Conservation (phyloP, 2,113 vertebrate species). For the Agapornis roseicollis region DNA sequence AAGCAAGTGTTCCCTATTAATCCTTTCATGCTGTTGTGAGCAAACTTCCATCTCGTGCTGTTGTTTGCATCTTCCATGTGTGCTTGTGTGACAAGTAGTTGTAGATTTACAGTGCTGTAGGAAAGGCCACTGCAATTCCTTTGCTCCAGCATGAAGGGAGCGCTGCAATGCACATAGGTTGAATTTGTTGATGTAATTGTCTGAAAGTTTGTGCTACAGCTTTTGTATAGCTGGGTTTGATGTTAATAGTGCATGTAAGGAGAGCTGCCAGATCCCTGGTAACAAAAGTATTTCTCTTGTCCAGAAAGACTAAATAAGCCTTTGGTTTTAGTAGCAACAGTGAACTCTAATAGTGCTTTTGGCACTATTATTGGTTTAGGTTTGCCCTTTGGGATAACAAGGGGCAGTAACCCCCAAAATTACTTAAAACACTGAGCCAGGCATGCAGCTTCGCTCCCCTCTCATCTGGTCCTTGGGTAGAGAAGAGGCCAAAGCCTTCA, state of each 20-base stretch:
- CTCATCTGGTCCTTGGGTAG: not conserved
- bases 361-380: not conserved
- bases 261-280: not conserved
- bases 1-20: not conserved
- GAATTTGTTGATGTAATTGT: not conserved
- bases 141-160: not conserved
- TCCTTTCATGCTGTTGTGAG: not conserved
- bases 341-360: not conserved
- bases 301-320: not conserved
- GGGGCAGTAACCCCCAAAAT: not conserved
- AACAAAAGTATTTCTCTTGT: not conserved
- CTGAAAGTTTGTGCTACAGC: not conserved
- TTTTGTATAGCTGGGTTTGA: not conserved
- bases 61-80: not conserved
- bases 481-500: not conserved
- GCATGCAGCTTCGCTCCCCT: rapidly evolving
- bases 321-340: not conserved
- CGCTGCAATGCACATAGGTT: rapidly evolving
- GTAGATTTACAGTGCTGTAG: not conserved
- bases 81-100: not conserved
- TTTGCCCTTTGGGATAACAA: not conserved
- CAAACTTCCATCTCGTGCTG: not conserved
- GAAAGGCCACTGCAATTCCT: no score
- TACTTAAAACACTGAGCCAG: not conserved
- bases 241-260: not conserved